Evolutionary conservation across 1,140 invertebrate species (phyloP).

Genomic region (Camponotus vicinus): DNA sequence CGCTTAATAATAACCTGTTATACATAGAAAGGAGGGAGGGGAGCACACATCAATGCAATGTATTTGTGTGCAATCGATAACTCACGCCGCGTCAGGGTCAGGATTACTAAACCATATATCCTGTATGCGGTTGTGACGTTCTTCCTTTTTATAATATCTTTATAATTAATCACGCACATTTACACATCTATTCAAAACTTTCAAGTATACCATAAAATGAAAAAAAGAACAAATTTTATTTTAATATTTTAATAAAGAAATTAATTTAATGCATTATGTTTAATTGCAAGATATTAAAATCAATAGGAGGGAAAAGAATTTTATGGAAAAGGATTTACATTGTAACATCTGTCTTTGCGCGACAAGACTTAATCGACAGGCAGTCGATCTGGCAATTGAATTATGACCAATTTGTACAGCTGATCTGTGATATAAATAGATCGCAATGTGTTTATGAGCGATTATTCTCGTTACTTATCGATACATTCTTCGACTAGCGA

Average conservation of each 20-base stretch:
- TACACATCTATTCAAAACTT: neutral
- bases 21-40: neutral
- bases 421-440: conserved; percentile 73
- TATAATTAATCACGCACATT: conserved; percentile 12
- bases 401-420: conserved; percentile 67
- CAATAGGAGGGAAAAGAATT: neutral
- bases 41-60: neutral
- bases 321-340: neutral
- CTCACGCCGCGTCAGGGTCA: conserved; percentile 24
- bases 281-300: neutral
- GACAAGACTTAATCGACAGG: conserved; percentile 12
- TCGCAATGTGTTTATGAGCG: conserved; percentile 43
- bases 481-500: conserved; percentile 9
- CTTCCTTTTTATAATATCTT: conserved; percentile 22
- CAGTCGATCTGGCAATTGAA: conserved; percentile 51
- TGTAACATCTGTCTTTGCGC: conserved; percentile 1
- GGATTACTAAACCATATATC: conserved; percentile 35
- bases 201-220: neutral
- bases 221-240: neutral
- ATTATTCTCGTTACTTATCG: conserved; percentile 63
- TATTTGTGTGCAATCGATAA: conserved; percentile 36
- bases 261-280: neutral
- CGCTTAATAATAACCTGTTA: conserved; percentile 25
- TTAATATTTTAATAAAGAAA: neutral
- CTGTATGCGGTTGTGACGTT: neutral